Evolutionary conservation across 2,888 invertebrate species (phyloP).

Genomic region (Ptycholaimellus sp.): DNA sequence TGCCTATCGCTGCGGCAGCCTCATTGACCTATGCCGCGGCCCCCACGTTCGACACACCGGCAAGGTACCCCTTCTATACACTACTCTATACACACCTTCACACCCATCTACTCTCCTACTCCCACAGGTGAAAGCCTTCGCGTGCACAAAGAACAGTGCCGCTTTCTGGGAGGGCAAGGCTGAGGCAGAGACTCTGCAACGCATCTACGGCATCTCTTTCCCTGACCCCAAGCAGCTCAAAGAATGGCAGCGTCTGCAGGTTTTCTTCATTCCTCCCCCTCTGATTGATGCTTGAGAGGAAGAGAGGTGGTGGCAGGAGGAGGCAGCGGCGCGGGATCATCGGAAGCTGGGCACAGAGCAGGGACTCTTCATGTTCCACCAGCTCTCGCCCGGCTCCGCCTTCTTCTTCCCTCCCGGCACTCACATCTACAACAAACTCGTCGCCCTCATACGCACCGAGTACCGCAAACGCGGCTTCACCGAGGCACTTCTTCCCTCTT

Average conservation of each 20-base stretch:
- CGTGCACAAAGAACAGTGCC: slow-evolving; percentile 36
- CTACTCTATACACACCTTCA: no score
- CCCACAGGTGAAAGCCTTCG: no score
- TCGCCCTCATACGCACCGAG: slow-evolving; percentile 47
- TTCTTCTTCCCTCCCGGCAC: slow-evolving; percentile 93
- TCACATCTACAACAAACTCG: slow-evolving; percentile 77
- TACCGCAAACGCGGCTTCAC: slow-evolving; percentile 16
- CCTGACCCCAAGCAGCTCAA: slow-evolving; percentile 82
- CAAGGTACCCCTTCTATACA: no score
- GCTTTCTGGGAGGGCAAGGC: slow-evolving; percentile 92
- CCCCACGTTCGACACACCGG: slow-evolving; percentile 93
- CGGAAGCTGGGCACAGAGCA: slow-evolving; percentile 45
- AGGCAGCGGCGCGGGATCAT: slow-evolving; percentile 24
- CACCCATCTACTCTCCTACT: no score
- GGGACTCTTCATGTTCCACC: slow-evolving; percentile 94
- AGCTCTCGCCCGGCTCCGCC: slow-evolving; percentile 85
- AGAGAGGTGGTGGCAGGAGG: slow-evolving; percentile 11
- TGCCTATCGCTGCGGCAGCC: slow-evolving; percentile 75
- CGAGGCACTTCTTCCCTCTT: slow-evolving; percentile 2
- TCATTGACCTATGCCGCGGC: slow-evolving; percentile 86
- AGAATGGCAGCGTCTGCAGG: slow-evolving; percentile 88
- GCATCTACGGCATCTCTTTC: slow-evolving; percentile 86
- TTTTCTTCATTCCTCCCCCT: slow-evolving; percentile 26
- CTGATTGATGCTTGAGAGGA: not conserved
- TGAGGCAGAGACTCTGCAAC: slow-evolving; percentile 70